Percentiles rank a stretch among this genome's conserved stretches.
Conservation (phyloP, 2,113 vertebrate genomes). For the Agelaius phoeniceus region DNA sequence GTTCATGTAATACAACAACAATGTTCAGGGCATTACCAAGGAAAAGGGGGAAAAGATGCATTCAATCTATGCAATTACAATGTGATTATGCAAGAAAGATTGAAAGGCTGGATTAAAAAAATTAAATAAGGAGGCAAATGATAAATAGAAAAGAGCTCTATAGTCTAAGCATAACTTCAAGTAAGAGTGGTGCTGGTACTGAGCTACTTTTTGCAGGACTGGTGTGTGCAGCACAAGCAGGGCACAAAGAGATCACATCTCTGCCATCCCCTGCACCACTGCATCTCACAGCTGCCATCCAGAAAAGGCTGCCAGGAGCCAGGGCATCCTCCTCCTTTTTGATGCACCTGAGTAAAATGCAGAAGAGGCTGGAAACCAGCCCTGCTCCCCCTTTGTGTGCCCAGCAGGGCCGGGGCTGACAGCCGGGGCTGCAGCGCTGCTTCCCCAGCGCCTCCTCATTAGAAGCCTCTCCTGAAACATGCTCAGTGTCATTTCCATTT, state of each 20-base stretch:
- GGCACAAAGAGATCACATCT: neutral
- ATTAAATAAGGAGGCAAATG: neutral
- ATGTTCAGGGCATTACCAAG: neutral
- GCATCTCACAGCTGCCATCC: neutral
- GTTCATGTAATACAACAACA: neutral
- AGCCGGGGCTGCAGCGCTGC: neutral
- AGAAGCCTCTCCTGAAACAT: constrained; percentile 8
- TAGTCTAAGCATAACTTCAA: neutral
- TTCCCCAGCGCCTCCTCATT: constrained; percentile 2
- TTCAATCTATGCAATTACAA: neutral
- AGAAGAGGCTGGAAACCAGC: neutral
- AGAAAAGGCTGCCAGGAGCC: neutral
- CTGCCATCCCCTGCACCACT: neutral
- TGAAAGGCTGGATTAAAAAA: neutral
- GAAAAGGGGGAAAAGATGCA: neutral
- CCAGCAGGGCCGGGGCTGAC: neutral
- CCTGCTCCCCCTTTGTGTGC: neutral
- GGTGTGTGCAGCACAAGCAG: neutral
- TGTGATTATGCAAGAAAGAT: neutral
- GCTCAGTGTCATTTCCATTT: neutral
- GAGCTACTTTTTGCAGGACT: neutral
- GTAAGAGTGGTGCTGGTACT: neutral
- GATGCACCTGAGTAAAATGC: neutral
- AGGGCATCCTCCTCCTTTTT: neutral
- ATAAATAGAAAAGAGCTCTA: neutral